These are phyloP conservation scores for Mastigias papua DNA, from an alignment of 30 jellyfish, hydroid and myxozoan genomes.

Conservation along the genomic window DNA sequence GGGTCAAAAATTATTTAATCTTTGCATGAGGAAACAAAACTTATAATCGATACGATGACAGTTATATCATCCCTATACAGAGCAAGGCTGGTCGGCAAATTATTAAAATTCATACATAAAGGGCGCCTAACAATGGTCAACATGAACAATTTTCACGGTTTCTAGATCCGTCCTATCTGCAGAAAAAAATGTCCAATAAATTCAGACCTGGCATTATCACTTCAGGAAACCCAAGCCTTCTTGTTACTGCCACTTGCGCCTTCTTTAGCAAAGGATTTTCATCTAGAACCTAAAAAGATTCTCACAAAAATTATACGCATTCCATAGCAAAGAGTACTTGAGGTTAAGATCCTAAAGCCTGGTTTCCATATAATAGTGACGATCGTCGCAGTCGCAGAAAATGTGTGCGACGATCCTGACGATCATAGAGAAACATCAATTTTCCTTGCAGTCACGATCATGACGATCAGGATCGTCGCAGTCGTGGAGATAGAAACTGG, in stretches of 20 bases:
- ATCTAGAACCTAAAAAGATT: conserved; percentile 34
- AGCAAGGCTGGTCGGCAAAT: background rate
- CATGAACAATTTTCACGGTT: background rate
- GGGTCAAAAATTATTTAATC: background rate
- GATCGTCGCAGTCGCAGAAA: no score
- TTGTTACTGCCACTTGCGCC: conserved; percentile 73
- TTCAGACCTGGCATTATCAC: conserved; percentile 89
- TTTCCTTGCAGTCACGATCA: no score
- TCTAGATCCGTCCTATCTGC: background rate
- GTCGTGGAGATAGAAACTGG: no score
- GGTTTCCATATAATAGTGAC: no score
- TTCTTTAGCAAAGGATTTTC: conserved; percentile 63
- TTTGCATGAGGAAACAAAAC: background rate
- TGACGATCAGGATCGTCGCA: no score
- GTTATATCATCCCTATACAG: background rate
- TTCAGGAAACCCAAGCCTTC: conserved; percentile 94
- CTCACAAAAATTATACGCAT: background rate
- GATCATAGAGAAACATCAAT: no score
- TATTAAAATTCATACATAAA: background rate
- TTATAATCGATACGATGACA: background rate
- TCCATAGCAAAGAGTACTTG: background rate
- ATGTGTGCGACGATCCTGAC: no score
- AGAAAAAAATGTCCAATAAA: background rate
- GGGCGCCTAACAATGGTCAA: background rate
- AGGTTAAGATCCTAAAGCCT: no score